Conservation (phyloP, 2,797 vertebrate species). For the Mastacembelus armatus region DNA sequence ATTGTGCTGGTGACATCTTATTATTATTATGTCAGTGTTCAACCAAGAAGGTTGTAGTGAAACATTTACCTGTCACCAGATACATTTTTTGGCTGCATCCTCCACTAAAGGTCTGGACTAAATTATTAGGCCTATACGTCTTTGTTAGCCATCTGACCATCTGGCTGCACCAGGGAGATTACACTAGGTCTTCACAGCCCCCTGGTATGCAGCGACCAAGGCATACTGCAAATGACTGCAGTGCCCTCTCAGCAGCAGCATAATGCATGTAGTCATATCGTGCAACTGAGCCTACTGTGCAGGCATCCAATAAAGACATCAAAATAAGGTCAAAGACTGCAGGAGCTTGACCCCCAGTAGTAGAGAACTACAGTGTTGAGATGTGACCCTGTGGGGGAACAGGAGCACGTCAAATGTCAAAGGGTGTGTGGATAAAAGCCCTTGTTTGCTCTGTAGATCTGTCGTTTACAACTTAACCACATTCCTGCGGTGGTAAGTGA, state of each 20-base stretch:
- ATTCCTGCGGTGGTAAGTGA: conserved; percentile 43
- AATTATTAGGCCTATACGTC: conserved; percentile 14
- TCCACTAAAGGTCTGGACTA: conserved; percentile 15
- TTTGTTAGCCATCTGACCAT: conserved; percentile 17
- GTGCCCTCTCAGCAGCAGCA: conserved; percentile 42
- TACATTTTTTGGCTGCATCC: conserved; percentile 1
- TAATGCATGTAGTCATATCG: conserved; percentile 37
- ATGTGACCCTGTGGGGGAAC: conserved; percentile 71
- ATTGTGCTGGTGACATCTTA: neutral
- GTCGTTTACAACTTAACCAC: conserved; percentile 69
- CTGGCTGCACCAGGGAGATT: conserved; percentile 24
- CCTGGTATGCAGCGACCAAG: conserved; percentile 36
- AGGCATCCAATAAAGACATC: conserved; percentile 46
- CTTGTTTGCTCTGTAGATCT: conserved; percentile 68
- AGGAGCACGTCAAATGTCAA: conserved; percentile 68
- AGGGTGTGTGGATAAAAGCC: conserved; percentile 64
- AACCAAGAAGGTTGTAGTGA: neutral
- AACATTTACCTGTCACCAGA: neutral
- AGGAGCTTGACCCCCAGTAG: conserved; percentile 17
- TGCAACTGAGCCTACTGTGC: conserved; percentile 13
- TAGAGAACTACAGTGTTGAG: conserved; percentile 45
- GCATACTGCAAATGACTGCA: conserved; percentile 46
- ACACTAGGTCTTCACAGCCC: conserved; percentile 51
- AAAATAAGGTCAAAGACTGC: neutral
- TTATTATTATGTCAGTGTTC: neutral